Conservation (phyloP, 2,113 vertebrate genomes). For the Panthera leo region DNA sequence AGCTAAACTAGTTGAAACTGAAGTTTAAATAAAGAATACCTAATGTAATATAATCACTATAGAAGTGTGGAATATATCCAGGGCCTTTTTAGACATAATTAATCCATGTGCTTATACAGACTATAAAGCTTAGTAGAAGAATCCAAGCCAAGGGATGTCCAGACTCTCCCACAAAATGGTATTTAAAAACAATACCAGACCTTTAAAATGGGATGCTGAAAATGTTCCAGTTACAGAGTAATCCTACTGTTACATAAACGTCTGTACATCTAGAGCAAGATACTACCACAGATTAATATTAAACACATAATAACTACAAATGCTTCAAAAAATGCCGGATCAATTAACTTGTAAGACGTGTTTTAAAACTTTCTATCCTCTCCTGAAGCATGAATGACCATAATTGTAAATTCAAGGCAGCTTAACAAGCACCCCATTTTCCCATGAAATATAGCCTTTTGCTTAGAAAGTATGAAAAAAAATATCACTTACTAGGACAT, state of each 20-base stretch:
- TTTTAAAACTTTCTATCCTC: conserved; percentile 89
- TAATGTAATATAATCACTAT: conserved; percentile 93
- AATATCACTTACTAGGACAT: conserved; percentile 91
- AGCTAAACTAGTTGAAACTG: conserved; percentile 91
- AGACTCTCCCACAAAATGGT: conserved; percentile 86
- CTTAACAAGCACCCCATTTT: conserved; percentile 92
- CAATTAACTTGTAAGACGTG: conserved; percentile 89
- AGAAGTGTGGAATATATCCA: conserved; percentile 94
- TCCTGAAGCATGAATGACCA: conserved; percentile 92
- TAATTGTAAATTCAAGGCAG: conserved; percentile 90
- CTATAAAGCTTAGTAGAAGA: conserved; percentile 88
- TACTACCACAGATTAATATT: conserved; percentile 89
- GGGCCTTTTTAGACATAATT: conserved; percentile 92
- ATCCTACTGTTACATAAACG: conserved; percentile 92
- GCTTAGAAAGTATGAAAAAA: conserved; percentile 92
- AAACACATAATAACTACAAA: conserved; percentile 89
- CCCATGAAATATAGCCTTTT: conserved; percentile 92
- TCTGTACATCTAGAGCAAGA: conserved; percentile 91
- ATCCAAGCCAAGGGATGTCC: conserved; percentile 87
- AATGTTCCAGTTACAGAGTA: conserved; percentile 91
- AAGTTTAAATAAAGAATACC: conserved; percentile 94
- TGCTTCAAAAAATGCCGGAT: conserved; percentile 92
- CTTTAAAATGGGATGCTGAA: conserved; percentile 91
- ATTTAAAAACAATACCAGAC: conserved; percentile 90
- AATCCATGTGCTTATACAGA: conserved; percentile 92